Evolutionary conservation across 2,888 invertebrate genomes (phyloP).

Genomic region (Lasioglossum oenotherae): DNA sequence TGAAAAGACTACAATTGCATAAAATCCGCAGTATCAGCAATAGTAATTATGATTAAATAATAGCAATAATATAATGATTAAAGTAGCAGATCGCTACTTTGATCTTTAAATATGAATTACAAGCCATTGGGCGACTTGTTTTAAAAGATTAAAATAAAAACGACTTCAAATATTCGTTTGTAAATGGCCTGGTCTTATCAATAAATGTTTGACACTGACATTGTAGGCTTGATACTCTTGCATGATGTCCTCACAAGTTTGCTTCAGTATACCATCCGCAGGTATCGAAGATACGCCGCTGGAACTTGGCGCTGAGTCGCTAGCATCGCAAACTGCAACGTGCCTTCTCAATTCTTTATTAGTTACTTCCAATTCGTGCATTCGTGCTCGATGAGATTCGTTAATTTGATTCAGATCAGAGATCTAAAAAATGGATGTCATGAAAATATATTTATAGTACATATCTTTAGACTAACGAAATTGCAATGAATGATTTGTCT

Average conservation of each 20-base stretch:
- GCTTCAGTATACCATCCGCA: conserved; percentile 74
- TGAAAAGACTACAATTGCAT: neutral
- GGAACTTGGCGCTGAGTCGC: conserved; percentile 83
- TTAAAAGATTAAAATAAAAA: neutral
- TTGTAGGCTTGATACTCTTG: conserved; percentile 80
- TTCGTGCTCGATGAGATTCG: conserved; percentile 83
- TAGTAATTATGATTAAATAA: too few relatives aligned
- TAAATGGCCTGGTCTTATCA: neutral
- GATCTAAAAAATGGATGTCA: conserved; percentile 70
- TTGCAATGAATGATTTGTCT: too few relatives aligned
- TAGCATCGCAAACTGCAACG: conserved; percentile 80
- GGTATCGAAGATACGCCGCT: conserved; percentile 83
- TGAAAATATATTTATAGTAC: neutral
- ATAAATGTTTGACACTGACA: conserved; percentile 68
- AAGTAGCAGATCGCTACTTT: neutral
- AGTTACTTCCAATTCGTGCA: conserved; percentile 83
- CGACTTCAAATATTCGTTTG: neutral
- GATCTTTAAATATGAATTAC: neutral
- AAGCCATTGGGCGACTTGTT: neutral
- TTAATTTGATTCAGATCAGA: conserved; percentile 85
- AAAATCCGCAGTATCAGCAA: neutral
- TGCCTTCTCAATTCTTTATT: conserved; percentile 83
- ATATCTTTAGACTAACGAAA: neutral
- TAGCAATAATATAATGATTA: too few relatives aligned
- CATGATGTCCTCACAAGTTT: conserved; percentile 78